phyloP scores from a whole-genome alignment of 2,797 vertebrate genomes.

The Chromis chromis region DNA sequence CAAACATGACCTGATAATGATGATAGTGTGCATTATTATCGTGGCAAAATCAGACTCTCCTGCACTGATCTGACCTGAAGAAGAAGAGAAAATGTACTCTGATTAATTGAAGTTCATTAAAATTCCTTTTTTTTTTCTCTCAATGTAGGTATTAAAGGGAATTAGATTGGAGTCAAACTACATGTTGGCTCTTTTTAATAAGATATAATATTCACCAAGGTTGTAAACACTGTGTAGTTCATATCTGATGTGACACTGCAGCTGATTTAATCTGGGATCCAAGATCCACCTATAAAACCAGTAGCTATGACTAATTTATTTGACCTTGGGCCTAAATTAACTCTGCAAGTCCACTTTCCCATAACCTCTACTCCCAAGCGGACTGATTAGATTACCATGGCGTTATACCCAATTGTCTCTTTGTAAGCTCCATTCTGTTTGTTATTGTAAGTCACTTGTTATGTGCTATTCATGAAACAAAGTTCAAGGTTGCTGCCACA shows the following conservation, averaged over 20 bases:
- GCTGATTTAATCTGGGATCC: constrained; percentile 15
- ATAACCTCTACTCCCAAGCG: constrained; percentile 48
- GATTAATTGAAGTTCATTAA: constrained; percentile 6
- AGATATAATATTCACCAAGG: background rate
- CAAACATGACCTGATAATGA: constrained; percentile 47
- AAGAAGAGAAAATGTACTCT: background rate
- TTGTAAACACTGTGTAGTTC: constrained; percentile 2
- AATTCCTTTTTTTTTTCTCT: constrained; percentile 2
- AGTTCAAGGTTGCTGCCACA: constrained; percentile 72
- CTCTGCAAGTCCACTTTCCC: constrained; percentile 55
- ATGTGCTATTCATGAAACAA: constrained; percentile 57
- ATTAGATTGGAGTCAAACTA: no score
- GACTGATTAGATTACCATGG: constrained; percentile 72
- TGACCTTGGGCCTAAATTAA: constrained; percentile 64
- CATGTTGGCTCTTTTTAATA: constrained; percentile 7
- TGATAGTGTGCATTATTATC: constrained; percentile 31
- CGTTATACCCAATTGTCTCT: constrained; percentile 63
- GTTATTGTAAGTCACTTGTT: constrained; percentile 50
- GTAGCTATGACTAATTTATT: constrained; percentile 51
- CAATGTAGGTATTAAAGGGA: background rate
- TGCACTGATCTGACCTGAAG: background rate
- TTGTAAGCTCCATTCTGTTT: constrained; percentile 39
- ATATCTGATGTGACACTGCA: constrained; percentile 5
- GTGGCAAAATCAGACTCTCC: constrained; percentile 6
- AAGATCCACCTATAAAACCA: constrained; percentile 29